Percentiles rank a stretch among this genome's conserved stretches.
Conservation (phyloP, 2,888 invertebrate genomes). For the Cartodere bifasciata region DNA sequence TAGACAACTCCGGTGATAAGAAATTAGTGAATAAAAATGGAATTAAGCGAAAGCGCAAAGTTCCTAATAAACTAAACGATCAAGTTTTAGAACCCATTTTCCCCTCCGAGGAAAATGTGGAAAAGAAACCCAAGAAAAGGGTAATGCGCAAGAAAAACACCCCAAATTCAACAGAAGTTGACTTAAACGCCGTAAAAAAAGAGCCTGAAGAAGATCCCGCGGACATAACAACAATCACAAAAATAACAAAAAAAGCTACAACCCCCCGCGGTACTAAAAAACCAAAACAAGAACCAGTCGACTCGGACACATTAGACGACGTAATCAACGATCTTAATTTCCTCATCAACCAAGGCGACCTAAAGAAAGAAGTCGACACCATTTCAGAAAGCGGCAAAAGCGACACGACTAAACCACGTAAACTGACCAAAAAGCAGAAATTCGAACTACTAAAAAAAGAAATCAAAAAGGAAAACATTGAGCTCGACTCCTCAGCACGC, state of each 20-base stretch:
- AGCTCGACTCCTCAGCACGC: slow-evolving; percentile 27
- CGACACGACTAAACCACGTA: slow-evolving; percentile 21
- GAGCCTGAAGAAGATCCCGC: slow-evolving; percentile 15
- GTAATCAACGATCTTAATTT: slow-evolving; percentile 29
- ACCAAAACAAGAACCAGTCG: slow-evolving; percentile 8
- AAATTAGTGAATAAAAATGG: slow-evolving; percentile 30
- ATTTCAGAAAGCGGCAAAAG: slow-evolving; percentile 22
- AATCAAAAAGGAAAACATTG: slow-evolving; percentile 29
- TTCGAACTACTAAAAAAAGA: slow-evolving; percentile 23
- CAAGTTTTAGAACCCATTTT: slow-evolving; percentile 27
- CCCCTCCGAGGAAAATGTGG: slow-evolving; percentile 22
- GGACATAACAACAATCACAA: slow-evolving; percentile 13
- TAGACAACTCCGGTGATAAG: slow-evolving; percentile 27
- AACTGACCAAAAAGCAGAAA: slow-evolving; percentile 20
- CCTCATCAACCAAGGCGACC: slow-evolving; percentile 24
- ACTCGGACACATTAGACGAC: slow-evolving; percentile 27
- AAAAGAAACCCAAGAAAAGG: slow-evolving; percentile 17
- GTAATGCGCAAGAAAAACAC: slow-evolving; percentile 16
- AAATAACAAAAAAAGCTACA: slow-evolving; percentile 14
- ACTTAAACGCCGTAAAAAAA: slow-evolving; percentile 10
- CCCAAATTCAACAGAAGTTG: background rate
- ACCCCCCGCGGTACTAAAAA: slow-evolving; percentile 15
- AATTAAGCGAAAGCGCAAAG: slow-evolving; percentile 22
- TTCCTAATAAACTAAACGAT: slow-evolving; percentile 14
- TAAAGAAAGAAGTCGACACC: slow-evolving; percentile 22